Percentiles rank a stretch among this genome's conserved stretches.
Conservation (phyloP, 2,797 vertebrate species). For the Pogonophryne albipinna region DNA sequence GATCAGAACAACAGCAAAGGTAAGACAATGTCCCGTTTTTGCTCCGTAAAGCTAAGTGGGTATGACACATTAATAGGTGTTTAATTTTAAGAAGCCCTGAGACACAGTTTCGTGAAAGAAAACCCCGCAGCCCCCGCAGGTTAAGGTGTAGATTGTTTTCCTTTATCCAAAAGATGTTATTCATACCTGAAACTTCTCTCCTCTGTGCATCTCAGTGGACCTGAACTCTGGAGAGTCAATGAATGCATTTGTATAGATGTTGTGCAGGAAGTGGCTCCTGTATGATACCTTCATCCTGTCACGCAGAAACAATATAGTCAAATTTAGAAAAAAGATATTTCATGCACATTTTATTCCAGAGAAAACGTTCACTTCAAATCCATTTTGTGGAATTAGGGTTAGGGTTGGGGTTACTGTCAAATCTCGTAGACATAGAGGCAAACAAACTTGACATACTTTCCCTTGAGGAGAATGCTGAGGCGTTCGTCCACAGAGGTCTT, state of each 20-base stretch:
- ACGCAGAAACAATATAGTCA: constrained; percentile 24
- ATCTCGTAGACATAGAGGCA: background rate
- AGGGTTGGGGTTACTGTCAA: too few relatives aligned
- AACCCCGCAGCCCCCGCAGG: too few relatives aligned
- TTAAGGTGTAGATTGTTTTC: too few relatives aligned
- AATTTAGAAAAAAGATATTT: background rate
- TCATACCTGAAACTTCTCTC: constrained; percentile 97
- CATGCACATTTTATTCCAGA: background rate
- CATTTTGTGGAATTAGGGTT: background rate
- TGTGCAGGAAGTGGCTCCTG: constrained; percentile 97
- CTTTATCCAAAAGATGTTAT: background rate
- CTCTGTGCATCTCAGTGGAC: constrained; percentile 95
- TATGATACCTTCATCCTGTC: constrained; percentile 99
- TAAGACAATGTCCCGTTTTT: too few relatives aligned
- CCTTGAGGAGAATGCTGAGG: constrained; percentile 96
- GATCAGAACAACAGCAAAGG: too few relatives aligned
- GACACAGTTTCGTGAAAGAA: too few relatives aligned
- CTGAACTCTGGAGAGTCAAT: constrained; percentile 99
- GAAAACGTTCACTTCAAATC: background rate
- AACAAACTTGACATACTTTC: constrained; percentile 88
- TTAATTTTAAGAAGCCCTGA: too few relatives aligned
- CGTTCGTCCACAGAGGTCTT: constrained; percentile 97
- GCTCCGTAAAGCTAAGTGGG: too few relatives aligned
- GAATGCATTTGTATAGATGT: constrained; percentile 97
- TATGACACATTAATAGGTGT: too few relatives aligned